phyloP scores from a whole-genome alignment of 2,113 vertebrate genomes.

The Leptobrachium ailaonicum region DNA sequence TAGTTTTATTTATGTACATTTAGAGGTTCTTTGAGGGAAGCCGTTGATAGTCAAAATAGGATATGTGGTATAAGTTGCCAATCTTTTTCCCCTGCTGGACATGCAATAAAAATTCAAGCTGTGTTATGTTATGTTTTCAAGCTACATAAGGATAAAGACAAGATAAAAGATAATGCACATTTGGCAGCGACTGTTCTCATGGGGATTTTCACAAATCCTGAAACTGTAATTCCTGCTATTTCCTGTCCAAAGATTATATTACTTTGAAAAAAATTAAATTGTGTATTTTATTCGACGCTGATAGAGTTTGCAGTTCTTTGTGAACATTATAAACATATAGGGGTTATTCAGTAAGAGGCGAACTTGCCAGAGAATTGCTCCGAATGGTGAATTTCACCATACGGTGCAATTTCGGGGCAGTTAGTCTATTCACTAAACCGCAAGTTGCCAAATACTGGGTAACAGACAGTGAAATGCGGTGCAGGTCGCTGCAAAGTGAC shows the following conservation, averaged over 20 bases:
- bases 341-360: too few species aligned
- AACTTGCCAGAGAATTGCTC: too few species aligned
- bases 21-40: neutral
- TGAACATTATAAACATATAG: too few species aligned
- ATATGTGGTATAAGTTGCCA: constrained; percentile 18
- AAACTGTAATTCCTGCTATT: constrained; percentile 16
- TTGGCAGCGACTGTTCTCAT: constrained; percentile 24
- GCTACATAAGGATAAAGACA: constrained; percentile 16
- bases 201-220: constrained; percentile 2
- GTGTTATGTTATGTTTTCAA: constrained; percentile 23
- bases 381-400: too few species aligned
- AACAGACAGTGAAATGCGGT: too few species aligned
- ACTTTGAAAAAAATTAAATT: neutral
- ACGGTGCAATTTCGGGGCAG: too few species aligned
- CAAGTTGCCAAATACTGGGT: too few species aligned
- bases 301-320: too few species aligned
- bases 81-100: constrained; percentile 31
- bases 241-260: constrained; percentile 1
- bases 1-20: neutral
- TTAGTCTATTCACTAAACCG: too few species aligned
- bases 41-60: constrained; percentile 14
- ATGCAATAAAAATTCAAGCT: constrained; percentile 40
- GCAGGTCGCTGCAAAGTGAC: too few species aligned
- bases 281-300: too few species aligned
- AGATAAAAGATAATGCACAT: constrained; percentile 30